Percentiles rank a stretch among this genome's conserved stretches.
These are phyloP conservation scores for Heliconius melpomene DNA, from an alignment of 1,140 invertebrate genomes.

Conservation along the genomic window DNA sequence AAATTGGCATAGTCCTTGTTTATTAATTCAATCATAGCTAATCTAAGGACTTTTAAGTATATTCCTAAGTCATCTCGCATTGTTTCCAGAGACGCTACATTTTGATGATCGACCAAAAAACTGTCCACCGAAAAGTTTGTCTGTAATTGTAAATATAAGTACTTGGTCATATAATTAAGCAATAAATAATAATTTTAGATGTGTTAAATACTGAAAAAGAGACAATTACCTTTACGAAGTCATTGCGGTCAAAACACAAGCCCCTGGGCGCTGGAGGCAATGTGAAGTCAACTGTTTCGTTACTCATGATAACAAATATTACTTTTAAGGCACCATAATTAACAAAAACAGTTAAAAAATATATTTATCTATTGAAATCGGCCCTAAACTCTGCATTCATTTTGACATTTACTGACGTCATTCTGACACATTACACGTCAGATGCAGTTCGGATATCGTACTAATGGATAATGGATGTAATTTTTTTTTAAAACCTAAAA, in stretches of 20 bases:
- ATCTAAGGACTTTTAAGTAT: slow-evolving; percentile 93
- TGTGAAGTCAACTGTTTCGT: slow-evolving; percentile 66
- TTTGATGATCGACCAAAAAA: slow-evolving; percentile 85
- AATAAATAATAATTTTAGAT: slow-evolving; percentile 1
- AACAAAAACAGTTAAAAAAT: slow-evolving; percentile 55
- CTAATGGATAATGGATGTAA: neutral
- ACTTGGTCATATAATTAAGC: neutral
- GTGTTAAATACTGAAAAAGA: neutral
- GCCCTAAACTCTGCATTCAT: slow-evolving; percentile 56
- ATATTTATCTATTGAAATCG: slow-evolving; percentile 59
- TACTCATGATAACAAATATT: slow-evolving; percentile 61
- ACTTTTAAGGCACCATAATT: slow-evolving; percentile 74
- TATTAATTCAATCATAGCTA: slow-evolving; percentile 97
- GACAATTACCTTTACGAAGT: slow-evolving; percentile 73
- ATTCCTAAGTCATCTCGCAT: slow-evolving; percentile 92
- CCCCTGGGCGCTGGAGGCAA: slow-evolving; percentile 75
- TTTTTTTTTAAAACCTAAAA: neutral
- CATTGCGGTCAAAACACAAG: slow-evolving; percentile 88
- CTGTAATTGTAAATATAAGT: slow-evolving; percentile 74
- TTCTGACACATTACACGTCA: slow-evolving; percentile 69
- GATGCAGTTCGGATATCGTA: slow-evolving; percentile 41
- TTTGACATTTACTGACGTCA: slow-evolving; percentile 69
- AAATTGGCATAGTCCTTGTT: slow-evolving; percentile 99
- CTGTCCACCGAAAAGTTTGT: slow-evolving; percentile 93
- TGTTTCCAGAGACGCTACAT: slow-evolving; percentile 26